Evolutionary conservation across 2,888 invertebrate species (phyloP).

Genomic region (Brachyptera risi): DNA sequence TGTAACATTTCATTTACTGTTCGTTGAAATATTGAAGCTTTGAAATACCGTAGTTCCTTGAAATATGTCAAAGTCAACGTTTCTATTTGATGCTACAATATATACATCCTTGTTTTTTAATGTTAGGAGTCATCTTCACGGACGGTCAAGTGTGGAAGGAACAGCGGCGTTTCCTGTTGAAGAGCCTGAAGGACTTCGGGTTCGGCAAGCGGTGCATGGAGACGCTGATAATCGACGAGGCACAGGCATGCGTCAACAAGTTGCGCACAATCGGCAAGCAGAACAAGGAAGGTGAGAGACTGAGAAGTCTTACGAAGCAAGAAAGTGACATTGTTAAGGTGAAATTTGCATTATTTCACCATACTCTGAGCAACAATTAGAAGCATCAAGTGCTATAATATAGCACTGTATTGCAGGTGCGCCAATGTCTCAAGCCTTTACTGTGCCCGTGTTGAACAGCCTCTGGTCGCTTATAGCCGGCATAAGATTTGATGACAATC

Average conservation of each 20-base stretch:
- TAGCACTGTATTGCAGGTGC: conserved; percentile 23
- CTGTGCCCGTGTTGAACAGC: conserved; percentile 71
- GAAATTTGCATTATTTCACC: too few relatives aligned
- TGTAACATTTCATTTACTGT: too few relatives aligned
- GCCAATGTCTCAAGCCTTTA: conserved; percentile 28
- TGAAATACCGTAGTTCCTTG: too few relatives aligned
- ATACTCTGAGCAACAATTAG: too few relatives aligned
- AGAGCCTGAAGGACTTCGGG: conserved; percentile 28
- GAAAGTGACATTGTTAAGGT: too few relatives aligned
- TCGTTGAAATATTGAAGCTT: too few relatives aligned
- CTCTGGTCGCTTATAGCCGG: conserved; percentile 83
- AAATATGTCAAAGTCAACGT: too few relatives aligned
- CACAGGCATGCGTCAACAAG: conserved; percentile 5
- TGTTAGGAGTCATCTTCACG: conserved; percentile 27
- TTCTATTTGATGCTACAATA: too few relatives aligned
- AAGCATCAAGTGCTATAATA: too few relatives aligned
- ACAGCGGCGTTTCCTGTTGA: conserved; percentile 28
- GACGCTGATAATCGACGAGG: conserved; percentile 27
- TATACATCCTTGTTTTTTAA: neutral
- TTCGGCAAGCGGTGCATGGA: conserved; percentile 31
- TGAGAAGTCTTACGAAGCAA: too few relatives aligned
- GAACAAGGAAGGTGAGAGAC: neutral
- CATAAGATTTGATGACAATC: conserved; percentile 36
- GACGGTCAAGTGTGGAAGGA: conserved; percentile 30
- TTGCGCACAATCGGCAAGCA: neutral